Evolutionary conservation across 2,888 invertebrate species (phyloP), one percentile per base, ranked within the genome.

Genomic region (Tenthredo distinguenda): DNA sequence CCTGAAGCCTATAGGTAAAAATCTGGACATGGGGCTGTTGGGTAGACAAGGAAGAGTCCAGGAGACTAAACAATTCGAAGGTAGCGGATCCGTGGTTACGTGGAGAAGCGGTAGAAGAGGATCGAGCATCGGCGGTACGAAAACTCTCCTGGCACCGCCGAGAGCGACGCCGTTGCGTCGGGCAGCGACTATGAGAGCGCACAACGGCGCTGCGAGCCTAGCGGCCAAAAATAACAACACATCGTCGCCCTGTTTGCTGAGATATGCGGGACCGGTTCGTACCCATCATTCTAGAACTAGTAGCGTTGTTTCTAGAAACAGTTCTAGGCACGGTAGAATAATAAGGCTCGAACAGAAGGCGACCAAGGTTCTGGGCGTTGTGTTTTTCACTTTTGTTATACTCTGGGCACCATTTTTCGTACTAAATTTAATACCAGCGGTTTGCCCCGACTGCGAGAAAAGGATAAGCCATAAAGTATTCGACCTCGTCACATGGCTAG

Each of bases 391-490:
- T 0, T 99, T 99, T 92, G 98, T 98, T 43, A 96, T 98, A 74
- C 95, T 98, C 58, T 99, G 99, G 98, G 97, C 98, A n/a, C 99
- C 99, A 15, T 99, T 99, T 94, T 99, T 99, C 93, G 97, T 98
- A 9, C 95, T 98, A 15, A 99, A 99, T 92, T 95, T 99, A 91
- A 94, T 98, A 87, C 97, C 98, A 18, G 97, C 97, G 0, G 95
- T 98, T 10, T 98, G 98, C 91, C 95, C 96, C 10, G 95, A 96
- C 88, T 98, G 98, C 91, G 97, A 97, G 90, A 95, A 95, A 62
- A 95, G 96, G 85, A 96, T 97, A 82, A 95, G 97, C 84, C 96
- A 95, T 87, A 97, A 97, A 95, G 96, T 98, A 72, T 96, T 97
- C 91, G 98, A 98, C 92, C 95, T 97, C 87, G 98, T 97, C 85